Base-by-base conservation (phyloP, 1,140 invertebrate species). In the Sarcophaga peregrina region DNA sequence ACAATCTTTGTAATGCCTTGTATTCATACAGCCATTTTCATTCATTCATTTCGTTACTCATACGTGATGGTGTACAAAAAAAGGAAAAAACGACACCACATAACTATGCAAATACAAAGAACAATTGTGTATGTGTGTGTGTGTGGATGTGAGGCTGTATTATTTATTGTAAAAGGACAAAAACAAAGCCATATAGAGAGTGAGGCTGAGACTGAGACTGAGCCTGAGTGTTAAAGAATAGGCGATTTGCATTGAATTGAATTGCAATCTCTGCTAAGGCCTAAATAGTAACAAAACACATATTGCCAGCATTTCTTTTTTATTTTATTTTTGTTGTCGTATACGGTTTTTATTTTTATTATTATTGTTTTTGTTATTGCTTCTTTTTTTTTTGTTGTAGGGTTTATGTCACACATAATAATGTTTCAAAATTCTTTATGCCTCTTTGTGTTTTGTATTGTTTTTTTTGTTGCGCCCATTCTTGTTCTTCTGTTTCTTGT, bases 321-420 rank as follows among this genome's bases (percentile, higher is more conserved):
- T 4, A 4, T 58, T n/a, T 13, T n/a, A 58, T 58, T 58, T 15
- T 58, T 58, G 13, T 58, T 68, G 20, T 68, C n/a, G n/a, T n/a
- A n/a, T n/a, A n/a, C n/a, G n/a, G n/a, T 58, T 58, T n/a, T 13
- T 58, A n/a, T n/a, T 58, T n/a, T 13, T n/a, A 58, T 58, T 58
- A 58, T 58, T 58, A 58, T 58, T 68, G 20, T 68, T 68, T 20
- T 68, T 68, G 25, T 37, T 37, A 37, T 37, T 37, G 25, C 4
- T 37, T 2, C 4, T 37, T 1, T 1, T 37, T 37, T 37, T 37
- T 37, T 37, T 37, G 1, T 37, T 37, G 25, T 20, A 68, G 62
- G 75, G 75, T 78, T 78, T 17, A 78, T 78, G 47, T 78, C 75
- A 50, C 75, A 52, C 20, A 78, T 75, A 75, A 75, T 75, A 75